Conservation (phyloP, 2,888 invertebrate species). For the Limenitis camilla region DNA sequence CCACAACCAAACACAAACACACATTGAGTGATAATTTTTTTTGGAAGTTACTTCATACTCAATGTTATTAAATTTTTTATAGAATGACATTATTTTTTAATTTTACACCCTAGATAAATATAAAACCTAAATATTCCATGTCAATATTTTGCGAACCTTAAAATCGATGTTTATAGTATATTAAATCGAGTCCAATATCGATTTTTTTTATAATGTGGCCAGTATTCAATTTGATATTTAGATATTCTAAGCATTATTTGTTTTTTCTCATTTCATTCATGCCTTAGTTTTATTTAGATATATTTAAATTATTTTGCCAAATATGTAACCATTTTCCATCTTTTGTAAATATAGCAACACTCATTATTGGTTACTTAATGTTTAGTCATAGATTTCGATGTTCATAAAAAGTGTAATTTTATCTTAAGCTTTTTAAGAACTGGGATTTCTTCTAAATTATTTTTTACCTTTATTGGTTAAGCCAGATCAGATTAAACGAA, state of each 20-base stretch:
- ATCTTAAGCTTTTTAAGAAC: constrained; percentile 26
- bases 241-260: constrained; percentile 13
- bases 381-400: constrained; percentile 39
- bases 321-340: constrained; percentile 52
- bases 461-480: not conserved
- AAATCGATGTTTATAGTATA: too few species aligned
- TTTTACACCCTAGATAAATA: too few species aligned
- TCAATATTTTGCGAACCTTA: too few species aligned
- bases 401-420: constrained; percentile 28
- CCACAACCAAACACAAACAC: constrained; percentile 3
- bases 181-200: too few species aligned
- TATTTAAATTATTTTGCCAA: constrained; percentile 68
- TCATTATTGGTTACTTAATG: constrained; percentile 38
- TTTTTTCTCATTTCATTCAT: constrained; percentile 29
- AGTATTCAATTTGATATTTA: constrained; percentile 17
- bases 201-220: too few species aligned
- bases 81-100: too few species aligned
- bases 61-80: too few species aligned
- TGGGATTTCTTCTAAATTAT: constrained; percentile 31
- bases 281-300: constrained; percentile 38
- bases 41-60: constrained; percentile 18
- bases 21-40: constrained; percentile 16
- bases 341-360: constrained; percentile 59
- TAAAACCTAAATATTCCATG: too few species aligned
- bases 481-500: not conserved